Evolutionary conservation across 1,140 invertebrate species (phyloP).

Genomic region (Bombus waltoni): DNA sequence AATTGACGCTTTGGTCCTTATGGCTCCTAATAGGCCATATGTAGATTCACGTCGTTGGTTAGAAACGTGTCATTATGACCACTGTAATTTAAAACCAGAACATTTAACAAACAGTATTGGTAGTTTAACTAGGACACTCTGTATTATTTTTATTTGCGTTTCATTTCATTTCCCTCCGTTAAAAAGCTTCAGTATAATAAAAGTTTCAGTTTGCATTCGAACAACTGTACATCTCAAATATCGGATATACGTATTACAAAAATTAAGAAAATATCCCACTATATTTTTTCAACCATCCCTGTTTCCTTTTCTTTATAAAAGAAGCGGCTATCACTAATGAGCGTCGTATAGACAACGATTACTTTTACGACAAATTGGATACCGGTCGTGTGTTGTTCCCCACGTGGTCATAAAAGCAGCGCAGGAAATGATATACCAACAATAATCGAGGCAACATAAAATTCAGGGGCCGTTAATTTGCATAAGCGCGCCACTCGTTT

Average conservation of each 20-base stretch:
- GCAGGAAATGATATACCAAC: conserved; percentile 6
- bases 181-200: too few species aligned
- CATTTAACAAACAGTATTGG: too few species aligned
- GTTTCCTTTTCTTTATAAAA: background rate
- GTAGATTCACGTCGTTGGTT: too few species aligned
- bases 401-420: conserved; percentile 12
- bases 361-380: conserved; percentile 18
- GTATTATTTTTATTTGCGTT: too few species aligned
- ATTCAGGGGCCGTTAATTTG: conserved; percentile 40
- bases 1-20: background rate
- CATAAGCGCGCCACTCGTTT: conserved; percentile 39
- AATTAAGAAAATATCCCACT: background rate
- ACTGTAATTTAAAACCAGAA: too few species aligned
- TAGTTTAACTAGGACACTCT: too few species aligned
- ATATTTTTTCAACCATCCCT: background rate
- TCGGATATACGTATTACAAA: background rate
- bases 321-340: background rate
- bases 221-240: too few species aligned
- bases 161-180: too few species aligned
- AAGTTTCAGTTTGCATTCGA: too few species aligned
- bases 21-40: too few species aligned
- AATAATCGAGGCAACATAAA: conserved; percentile 24
- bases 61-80: too few species aligned
- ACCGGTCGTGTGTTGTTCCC: background rate
- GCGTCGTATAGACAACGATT: background rate